phyloP scores from a whole-genome alignment of 2,888 invertebrate genomes.

The Cryptophagus acutangulus region DNA sequence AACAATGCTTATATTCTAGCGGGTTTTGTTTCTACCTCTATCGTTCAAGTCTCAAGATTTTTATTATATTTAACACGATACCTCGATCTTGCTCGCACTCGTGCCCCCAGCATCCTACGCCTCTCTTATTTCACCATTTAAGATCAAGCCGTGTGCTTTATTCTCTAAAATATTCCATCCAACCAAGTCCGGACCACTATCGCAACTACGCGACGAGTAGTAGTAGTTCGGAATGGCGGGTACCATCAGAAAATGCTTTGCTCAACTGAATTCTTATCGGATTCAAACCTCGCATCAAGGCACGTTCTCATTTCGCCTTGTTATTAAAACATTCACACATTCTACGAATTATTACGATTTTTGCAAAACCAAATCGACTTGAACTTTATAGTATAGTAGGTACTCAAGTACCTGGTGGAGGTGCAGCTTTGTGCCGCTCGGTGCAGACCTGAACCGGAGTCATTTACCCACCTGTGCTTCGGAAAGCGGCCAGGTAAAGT shows the following conservation, averaged over 20 bases:
- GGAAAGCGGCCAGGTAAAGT: conserved; percentile 25
- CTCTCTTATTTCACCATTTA: conserved; percentile 20
- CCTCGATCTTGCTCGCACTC: conserved; percentile 9
- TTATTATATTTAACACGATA: conserved; percentile 12
- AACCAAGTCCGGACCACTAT: conserved; percentile 24
- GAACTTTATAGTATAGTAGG: no score
- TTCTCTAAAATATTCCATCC: conserved; percentile 34
- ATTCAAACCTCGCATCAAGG: no score
- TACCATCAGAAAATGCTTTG: no score
- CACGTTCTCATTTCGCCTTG: no score
- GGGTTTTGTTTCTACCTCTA: conserved; percentile 28
- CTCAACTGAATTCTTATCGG: background rate
- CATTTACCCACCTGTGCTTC: conserved; percentile 26
- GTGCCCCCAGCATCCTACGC: conserved; percentile 10
- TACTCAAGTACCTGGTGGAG: background rate
- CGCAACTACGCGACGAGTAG: no score
- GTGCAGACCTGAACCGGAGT: conserved; percentile 9
- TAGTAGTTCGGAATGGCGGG: no score
- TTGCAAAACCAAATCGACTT: no score
- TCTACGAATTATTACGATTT: no score
- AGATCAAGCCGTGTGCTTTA: conserved; percentile 37
- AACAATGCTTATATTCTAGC: conserved; percentile 27
- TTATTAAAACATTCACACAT: no score
- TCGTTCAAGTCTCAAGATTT: conserved; percentile 25
- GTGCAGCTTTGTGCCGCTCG: conserved; percentile 17